Base-by-base conservation (phyloP, 2,797 vertebrate genomes). In the Knipowitschia caucasica region DNA sequence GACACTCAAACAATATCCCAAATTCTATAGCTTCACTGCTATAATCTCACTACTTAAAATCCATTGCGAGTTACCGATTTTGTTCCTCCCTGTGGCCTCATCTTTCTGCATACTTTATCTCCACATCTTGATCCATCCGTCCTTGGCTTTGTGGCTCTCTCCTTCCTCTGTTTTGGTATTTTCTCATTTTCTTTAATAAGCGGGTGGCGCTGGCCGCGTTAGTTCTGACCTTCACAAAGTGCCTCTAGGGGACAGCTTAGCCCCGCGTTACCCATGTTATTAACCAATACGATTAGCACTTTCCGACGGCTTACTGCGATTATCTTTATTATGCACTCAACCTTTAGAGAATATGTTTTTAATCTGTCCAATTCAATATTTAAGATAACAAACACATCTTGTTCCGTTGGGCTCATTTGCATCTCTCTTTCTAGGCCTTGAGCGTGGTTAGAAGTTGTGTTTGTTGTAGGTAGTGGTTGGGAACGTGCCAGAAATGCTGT, bases 141-240 rank as follows among this genome's bases (percentile, higher is more conserved):
- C n/a, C 12, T 50, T 36, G 23, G 46, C 42, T 43, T 61, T 45
- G 23, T 65, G 14, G 50, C 56, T 67, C 33, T 27, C n/a, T 26
- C 54, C 56, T 45, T 60, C 30, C 31, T 53, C 42, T 55, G 42
- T 31, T 12, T 65, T 21, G 61, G n/a, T 64, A n/a, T 50, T 29
- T 7, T 2, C 23, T 26, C 46, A 33, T 71, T 73, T 64, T 46
- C 59, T 73, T 77, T 72, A 67, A 78, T 78, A 80, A 77, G 78
- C 61, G 39, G 75, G 56, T 18, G 1, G 50, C 49, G 45, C 35
- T 38, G 4, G 35, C 52, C 58, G 69, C 71, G 78, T 84, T 75
- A 83, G 66, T 42, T 1, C 53, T 83, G 83, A 87, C 85, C 83
- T 87, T 86, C 82, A 72, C 49, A 75, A 60, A 71, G 61, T 50